Evolutionary conservation across 2,113 vertebrate species (phyloP).

Genomic region (Gymnobelideus leadbeateri): DNA sequence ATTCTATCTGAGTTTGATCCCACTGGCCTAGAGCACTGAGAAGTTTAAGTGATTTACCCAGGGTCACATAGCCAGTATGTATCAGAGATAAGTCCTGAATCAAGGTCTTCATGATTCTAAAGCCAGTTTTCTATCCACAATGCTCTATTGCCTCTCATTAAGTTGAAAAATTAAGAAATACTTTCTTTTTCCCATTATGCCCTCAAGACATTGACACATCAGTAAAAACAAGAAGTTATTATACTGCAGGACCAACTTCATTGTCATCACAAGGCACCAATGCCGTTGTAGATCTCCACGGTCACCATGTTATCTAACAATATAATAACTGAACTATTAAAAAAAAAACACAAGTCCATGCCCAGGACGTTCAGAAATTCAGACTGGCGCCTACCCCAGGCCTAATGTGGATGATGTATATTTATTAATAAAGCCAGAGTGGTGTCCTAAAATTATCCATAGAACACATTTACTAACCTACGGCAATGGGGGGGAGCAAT

Average conservation of each 20-base stretch:
- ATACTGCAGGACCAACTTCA: background rate
- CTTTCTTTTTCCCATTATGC: slow-evolving; percentile 4
- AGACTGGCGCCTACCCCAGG: slow-evolving; percentile 55
- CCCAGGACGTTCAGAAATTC: slow-evolving; percentile 29
- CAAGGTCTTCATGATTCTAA: background rate
- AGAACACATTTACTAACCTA: slow-evolving; percentile 81
- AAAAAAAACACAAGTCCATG: slow-evolving; percentile 23
- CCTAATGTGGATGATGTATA: slow-evolving; percentile 69
- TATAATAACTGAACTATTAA: slow-evolving; percentile 61
- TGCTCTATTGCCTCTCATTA: background rate
- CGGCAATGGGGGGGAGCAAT: slow-evolving; percentile 77
- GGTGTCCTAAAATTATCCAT: slow-evolving; percentile 81
- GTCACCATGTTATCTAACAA: slow-evolving; percentile 2
- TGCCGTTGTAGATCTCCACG: background rate
- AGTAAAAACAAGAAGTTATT: background rate
- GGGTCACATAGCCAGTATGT: background rate
- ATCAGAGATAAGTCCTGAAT: background rate
- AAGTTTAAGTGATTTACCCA: background rate
- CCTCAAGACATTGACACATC: slow-evolving; percentile 3
- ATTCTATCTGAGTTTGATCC: background rate
- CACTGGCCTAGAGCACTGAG: background rate
- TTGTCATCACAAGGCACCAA: background rate
- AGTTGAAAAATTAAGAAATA: background rate
- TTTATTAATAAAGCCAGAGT: slow-evolving; percentile 82
- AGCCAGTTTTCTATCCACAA: background rate